phyloP scores from a whole-genome alignment of 2,113 vertebrate genomes.

The Calyptomena viridis region DNA sequence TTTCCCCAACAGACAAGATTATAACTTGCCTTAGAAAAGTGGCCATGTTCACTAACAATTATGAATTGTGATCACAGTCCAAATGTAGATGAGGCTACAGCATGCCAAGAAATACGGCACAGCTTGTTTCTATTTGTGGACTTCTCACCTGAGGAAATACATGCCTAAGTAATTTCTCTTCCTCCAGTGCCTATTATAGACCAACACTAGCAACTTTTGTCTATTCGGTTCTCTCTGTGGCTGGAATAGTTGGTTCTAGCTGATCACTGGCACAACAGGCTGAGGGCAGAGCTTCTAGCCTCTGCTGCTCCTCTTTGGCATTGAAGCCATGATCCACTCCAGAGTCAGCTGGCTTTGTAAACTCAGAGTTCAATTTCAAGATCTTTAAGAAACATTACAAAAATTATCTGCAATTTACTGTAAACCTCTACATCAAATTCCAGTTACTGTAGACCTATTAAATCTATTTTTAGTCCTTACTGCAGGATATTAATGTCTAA shows the following conservation, averaged over 20 bases:
- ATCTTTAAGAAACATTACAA: not conserved
- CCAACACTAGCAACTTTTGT: not conserved
- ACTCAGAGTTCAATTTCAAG: not conserved
- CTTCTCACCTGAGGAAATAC: not conserved
- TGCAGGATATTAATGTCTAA: not conserved
- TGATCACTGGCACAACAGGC: not conserved
- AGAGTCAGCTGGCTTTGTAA: not conserved
- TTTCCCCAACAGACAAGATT: slow-evolving; percentile 43
- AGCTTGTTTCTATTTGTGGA: not conserved
- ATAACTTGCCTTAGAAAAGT: slow-evolving; percentile 1
- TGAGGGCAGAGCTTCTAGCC: not conserved
- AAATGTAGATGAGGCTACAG: not conserved
- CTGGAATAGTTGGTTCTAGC: not conserved
- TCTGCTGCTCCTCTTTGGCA: not conserved
- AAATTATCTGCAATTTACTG: not conserved
- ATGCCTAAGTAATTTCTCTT: not conserved
- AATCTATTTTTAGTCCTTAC: not conserved
- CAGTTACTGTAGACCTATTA: not conserved
- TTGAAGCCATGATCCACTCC: not conserved
- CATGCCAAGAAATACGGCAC: not conserved
- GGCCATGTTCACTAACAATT: not conserved
- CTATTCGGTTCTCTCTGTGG: not conserved
- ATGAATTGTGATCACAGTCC: not conserved
- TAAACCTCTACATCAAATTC: not conserved
- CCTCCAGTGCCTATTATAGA: not conserved